Conservation (phyloP, 2,113 vertebrate genomes). For the Myiopsitta monachus region DNA sequence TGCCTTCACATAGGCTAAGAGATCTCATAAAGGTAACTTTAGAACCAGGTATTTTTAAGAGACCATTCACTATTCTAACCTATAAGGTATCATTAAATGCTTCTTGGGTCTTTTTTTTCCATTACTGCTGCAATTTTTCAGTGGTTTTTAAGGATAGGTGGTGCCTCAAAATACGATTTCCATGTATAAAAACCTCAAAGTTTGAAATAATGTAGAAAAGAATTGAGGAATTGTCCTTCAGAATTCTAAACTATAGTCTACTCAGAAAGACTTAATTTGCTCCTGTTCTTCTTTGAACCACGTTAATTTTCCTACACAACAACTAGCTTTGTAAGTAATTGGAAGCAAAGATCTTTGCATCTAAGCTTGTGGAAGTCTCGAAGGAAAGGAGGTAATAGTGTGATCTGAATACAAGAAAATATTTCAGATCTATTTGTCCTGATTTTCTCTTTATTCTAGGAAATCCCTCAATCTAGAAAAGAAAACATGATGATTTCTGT, state of each 20-base stretch:
- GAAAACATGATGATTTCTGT: neutral
- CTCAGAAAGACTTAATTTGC: neutral
- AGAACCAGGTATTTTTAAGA: neutral
- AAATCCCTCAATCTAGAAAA: neutral
- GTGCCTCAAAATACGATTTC: neutral
- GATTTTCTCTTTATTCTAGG: neutral
- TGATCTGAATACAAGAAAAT: neutral
- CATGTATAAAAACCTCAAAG: neutral
- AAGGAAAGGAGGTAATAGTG: neutral
- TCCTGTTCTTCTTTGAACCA: neutral
- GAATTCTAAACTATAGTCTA: neutral
- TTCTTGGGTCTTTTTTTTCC: neutral
- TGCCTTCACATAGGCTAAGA: constrained; percentile 74
- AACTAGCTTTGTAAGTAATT: neutral
- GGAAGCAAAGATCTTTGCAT: neutral
- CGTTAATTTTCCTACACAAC: neutral
- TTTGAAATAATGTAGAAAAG: neutral
- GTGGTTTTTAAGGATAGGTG: neutral
- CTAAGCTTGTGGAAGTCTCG: neutral
- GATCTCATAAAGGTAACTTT: constrained; percentile 81
- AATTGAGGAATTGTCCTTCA: neutral
- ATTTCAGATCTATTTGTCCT: neutral
- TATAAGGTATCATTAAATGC: neutral
- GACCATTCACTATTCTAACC: neutral
- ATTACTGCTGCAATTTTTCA: neutral